Evolutionary conservation across 2,113 vertebrate species (phyloP).

Genomic region (Aegithalos caudatus): DNA sequence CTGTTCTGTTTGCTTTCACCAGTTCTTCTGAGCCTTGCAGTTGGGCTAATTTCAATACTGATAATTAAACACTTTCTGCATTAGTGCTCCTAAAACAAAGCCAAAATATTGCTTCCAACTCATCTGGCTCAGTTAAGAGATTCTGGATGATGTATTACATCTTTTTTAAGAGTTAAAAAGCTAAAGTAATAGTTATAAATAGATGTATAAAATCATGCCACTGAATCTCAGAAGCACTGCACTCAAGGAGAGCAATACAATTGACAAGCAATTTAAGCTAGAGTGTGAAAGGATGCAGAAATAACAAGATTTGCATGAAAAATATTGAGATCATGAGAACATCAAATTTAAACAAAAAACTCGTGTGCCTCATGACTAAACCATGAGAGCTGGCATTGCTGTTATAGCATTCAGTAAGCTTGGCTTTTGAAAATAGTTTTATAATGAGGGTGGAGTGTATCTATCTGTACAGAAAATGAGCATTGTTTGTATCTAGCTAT

Average conservation of each 20-base stretch:
- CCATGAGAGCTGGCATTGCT: conserved; percentile 76
- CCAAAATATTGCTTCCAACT: conserved; percentile 31
- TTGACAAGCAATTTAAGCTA: conserved; percentile 80
- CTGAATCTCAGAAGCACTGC: conserved; percentile 70
- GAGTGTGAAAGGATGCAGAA: conserved; percentile 79
- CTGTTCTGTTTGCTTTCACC: not conserved
- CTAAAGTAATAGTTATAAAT: conserved; percentile 77
- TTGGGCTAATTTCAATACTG: not conserved
- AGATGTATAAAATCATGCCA: conserved; percentile 72
- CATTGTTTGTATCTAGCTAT: conserved; percentile 58
- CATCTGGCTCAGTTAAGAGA: conserved; percentile 52
- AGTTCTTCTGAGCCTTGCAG: not conserved
- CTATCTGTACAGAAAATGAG: conserved; percentile 62
- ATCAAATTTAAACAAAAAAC: conserved; percentile 78
- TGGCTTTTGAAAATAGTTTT: conserved; percentile 75
- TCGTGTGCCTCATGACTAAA: conserved; percentile 80
- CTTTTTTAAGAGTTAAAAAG: conserved; percentile 66
- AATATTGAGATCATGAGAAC: conserved; percentile 81
- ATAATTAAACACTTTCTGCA: conserved; percentile 41
- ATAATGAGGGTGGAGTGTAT: conserved; percentile 70
- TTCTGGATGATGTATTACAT: conserved; percentile 53
- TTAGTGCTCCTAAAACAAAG: not conserved
- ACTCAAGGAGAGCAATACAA: conserved; percentile 71
- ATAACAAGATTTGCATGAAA: conserved; percentile 84
- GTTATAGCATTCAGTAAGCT: conserved; percentile 71